Percentiles rank a stretch among this genome's conserved stretches.
Evolutionary conservation across 2,888 invertebrate genomes (phyloP).

Genomic region (Himalopsyche japonica): DNA sequence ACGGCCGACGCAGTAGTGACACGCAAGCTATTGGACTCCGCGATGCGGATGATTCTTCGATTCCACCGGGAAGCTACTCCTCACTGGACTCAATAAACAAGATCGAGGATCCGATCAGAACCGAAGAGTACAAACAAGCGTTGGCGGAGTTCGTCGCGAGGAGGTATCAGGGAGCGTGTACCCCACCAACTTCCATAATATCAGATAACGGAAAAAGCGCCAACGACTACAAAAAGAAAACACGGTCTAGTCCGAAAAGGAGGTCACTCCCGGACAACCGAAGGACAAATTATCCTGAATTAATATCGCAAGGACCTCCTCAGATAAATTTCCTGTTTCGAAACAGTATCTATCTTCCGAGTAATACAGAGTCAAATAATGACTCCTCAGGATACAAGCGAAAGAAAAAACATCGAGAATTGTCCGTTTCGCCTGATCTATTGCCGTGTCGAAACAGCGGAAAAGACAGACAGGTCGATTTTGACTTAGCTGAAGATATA

Average conservation of each 20-base stretch:
- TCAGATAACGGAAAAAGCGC: slow-evolving; percentile 45
- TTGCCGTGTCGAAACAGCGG: slow-evolving; percentile 36
- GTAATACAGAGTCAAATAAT: slow-evolving; percentile 39
- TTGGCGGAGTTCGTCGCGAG: slow-evolving; percentile 58
- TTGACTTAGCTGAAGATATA: slow-evolving; percentile 47
- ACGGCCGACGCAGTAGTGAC: slow-evolving; percentile 47
- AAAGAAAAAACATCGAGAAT: background rate
- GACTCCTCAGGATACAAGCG: background rate
- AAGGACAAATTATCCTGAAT: background rate
- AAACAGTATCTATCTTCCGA: slow-evolving; percentile 59
- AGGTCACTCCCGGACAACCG: slow-evolving; percentile 21
- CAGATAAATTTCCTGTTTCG: slow-evolving; percentile 59
- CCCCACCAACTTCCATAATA: slow-evolving; percentile 27
- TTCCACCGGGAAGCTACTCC: background rate
- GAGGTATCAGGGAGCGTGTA: slow-evolving; percentile 46
- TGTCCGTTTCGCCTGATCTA: slow-evolving; percentile 16
- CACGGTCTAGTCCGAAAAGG: slow-evolving; percentile 2
- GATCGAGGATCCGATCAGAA: slow-evolving; percentile 52
- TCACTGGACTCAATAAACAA: background rate
- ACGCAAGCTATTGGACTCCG: slow-evolving; percentile 2
- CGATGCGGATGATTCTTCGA: background rate
- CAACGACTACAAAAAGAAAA: slow-evolving; percentile 43
- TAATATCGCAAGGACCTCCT: slow-evolving; percentile 44
- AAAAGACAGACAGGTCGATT: slow-evolving; percentile 42
- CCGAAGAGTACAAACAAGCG: slow-evolving; percentile 57